A percentile compares a stretch with the other conserved stretches of the same genome.
Conservation (phyloP, 2,113 vertebrate genomes). For the Vulpes ferrilata region DNA sequence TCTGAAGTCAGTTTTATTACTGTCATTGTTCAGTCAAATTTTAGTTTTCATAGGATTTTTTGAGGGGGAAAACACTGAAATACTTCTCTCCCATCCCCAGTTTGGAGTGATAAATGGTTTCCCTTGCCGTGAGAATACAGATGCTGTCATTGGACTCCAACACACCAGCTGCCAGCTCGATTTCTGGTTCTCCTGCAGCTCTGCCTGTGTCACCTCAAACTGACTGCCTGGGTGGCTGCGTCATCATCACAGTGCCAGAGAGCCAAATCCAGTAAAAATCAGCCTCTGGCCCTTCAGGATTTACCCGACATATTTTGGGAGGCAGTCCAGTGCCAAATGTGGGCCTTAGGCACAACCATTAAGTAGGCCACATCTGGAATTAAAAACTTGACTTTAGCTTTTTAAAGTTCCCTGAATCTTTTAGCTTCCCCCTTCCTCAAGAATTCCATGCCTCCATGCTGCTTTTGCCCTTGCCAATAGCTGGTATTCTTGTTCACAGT, state of each 20-base stretch:
- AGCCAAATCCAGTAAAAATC: not conserved
- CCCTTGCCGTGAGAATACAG: not conserved
- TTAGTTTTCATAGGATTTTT: conserved; percentile 23
- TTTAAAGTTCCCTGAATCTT: not conserved
- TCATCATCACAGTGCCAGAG: not conserved
- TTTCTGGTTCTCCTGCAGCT: not conserved
- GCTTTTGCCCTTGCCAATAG: not conserved
- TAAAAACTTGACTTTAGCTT: not conserved
- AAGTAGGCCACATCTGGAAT: not conserved
- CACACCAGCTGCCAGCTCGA: not conserved
- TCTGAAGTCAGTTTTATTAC: not conserved
- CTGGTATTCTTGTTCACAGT: not conserved
- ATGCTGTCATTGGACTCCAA: not conserved
- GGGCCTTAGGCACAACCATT: not conserved
- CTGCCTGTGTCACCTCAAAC: not conserved
- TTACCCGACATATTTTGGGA: conserved; percentile 10
- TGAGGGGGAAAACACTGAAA: not conserved
- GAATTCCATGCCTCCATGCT: not conserved
- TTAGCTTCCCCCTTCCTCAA: not conserved
- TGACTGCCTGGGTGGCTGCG: not conserved
- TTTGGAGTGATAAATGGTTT: not conserved
- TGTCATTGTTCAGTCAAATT: not conserved
- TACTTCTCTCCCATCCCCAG: not conserved
- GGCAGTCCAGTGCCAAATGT: not conserved
- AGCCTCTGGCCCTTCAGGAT: not conserved